Evolutionary conservation across 2,113 vertebrate species (phyloP).

Genomic region (Zosterops borbonicus): DNA sequence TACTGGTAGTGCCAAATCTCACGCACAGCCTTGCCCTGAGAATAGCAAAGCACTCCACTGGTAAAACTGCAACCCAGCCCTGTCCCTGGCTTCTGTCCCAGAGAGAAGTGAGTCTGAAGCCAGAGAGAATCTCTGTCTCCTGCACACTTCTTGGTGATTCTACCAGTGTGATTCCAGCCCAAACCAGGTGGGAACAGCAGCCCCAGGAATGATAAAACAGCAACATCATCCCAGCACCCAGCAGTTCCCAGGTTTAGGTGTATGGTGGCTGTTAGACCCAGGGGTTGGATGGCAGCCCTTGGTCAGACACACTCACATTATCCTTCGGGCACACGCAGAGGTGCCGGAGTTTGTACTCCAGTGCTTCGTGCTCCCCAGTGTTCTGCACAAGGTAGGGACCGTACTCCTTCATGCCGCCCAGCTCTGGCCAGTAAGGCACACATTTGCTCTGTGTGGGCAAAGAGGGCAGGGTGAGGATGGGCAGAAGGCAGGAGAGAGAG

Average conservation of each 20-base stretch:
- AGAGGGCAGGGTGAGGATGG: neutral
- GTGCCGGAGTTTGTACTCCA: conserved; percentile 86
- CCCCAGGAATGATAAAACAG: neutral
- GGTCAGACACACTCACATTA: conserved; percentile 70
- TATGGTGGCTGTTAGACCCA: neutral
- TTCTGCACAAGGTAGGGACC: conserved; percentile 79
- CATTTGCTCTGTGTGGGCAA: conserved; percentile 87
- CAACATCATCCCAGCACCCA: neutral
- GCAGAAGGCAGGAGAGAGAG: neutral
- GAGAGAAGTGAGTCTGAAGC: neutral
- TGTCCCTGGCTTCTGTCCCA: neutral
- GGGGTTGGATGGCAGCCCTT: neutral
- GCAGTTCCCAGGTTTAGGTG: neutral
- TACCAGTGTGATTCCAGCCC: neutral
- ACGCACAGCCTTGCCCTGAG: conserved; percentile 60
- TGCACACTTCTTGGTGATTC: neutral
- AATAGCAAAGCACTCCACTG: neutral
- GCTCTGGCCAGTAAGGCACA: conserved; percentile 91
- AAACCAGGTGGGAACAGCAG: neutral
- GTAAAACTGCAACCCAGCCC: neutral
- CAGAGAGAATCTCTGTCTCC: neutral
- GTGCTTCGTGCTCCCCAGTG: conserved; percentile 72
- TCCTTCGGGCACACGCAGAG: conserved; percentile 74
- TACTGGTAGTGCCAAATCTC: conserved; percentile 96
- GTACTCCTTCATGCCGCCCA: conserved; percentile 62